Evolutionary conservation across 2,113 vertebrate species (phyloP).

Genomic region (Larimichthys crocea): DNA sequence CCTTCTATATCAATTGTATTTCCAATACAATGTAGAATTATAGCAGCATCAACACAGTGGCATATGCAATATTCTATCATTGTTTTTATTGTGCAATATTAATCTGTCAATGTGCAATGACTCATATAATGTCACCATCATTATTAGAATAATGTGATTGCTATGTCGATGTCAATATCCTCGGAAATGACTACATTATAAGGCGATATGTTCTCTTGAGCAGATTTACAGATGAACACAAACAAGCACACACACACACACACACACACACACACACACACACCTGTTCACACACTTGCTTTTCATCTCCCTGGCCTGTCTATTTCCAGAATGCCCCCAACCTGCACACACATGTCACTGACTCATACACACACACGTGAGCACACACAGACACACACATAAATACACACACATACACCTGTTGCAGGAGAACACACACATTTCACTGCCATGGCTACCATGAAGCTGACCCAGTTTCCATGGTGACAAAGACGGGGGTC

Average conservation of each 20-base stretch:
- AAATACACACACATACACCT: conserved; percentile 31
- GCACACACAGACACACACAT: conserved; percentile 7
- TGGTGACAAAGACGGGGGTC: conserved; percentile 67
- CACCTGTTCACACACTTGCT: conserved; percentile 16
- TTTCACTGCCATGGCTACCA: conserved; percentile 67
- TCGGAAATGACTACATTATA: neutral
- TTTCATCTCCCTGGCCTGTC: conserved; percentile 40
- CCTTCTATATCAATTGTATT: too few relatives aligned
- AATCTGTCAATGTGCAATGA: neutral
- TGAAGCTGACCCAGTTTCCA: conserved; percentile 82
- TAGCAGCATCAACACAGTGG: neutral
- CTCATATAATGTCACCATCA: neutral
- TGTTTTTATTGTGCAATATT: neutral
- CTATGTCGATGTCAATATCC: neutral
- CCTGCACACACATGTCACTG: conserved; percentile 54
- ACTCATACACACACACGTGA: neutral
- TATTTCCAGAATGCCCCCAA: conserved; percentile 41
- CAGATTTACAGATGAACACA: conserved; percentile 26
- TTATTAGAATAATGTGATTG: neutral
- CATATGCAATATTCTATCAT: too few relatives aligned
- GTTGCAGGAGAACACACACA: conserved; percentile 41
- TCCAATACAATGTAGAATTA: too few relatives aligned
- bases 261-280: conserved; percentile 24
- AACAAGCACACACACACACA: neutral
- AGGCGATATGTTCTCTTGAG: neutral